Base-by-base conservation (phyloP, 2,113 vertebrate genomes). In the Boulengeromyrus knoepffleri region DNA sequence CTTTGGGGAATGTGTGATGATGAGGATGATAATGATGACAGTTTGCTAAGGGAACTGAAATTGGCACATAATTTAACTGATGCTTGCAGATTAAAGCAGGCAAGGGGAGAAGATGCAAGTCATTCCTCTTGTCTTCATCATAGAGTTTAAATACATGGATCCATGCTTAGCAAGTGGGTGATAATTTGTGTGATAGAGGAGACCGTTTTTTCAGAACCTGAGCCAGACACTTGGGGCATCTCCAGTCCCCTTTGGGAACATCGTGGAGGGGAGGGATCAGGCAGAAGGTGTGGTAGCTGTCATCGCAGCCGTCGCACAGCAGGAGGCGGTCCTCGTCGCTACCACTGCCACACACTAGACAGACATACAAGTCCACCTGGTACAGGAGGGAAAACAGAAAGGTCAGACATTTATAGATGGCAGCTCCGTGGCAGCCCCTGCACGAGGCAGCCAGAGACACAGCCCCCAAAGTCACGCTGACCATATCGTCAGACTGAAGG, bases 201-300 rank as follows among this genome's bases (percentile, higher is more conserved):
- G 15, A 45, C 17, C 5, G 36, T 24, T 90, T 31, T 21, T 50
- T 27, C 50, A 90, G 95, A 95, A 99, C 99, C 97, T 99, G 97
- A 94, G 97, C 98, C 94, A 99, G 95, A 94, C 99, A 99, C 93
- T 98, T 98, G 91, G 99, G 99, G 92, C 99, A 99, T 89, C 99
- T 97, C 99, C 99, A 99, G 94, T 99, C 99, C 3, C 99, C 99
- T 93, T 98, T 99, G 90, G 99, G 99, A 83, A 99, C 98, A 46
- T 99, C 98, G 0, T 97, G 97, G 86, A 99, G 97, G 0, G 99
- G 98, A 24, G 99, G 99, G 90, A 99, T 97, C 90, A 99, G 94
- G 93, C 99, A 99, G 90, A 98, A 99, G 50, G 97, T 99, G 92
- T 99, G 99, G 93, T 99, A 99, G 92, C 99, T 99, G 93, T 99